Percentiles rank a stretch among this genome's conserved stretches.
phyloP scores from a whole-genome alignment of 1,140 invertebrate genomes.

The Drosophila busckii region DNA sequence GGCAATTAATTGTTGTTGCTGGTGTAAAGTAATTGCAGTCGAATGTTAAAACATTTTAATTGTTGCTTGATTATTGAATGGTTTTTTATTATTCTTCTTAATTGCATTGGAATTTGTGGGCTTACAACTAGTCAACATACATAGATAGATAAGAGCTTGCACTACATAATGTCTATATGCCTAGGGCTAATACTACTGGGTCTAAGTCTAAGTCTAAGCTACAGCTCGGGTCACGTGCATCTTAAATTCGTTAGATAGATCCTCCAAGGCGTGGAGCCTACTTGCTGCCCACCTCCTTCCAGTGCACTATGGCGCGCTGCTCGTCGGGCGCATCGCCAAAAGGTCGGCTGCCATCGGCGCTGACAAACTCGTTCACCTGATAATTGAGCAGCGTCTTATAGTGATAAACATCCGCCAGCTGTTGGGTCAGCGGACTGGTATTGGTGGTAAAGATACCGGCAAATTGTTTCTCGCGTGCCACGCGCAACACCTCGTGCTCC shows the following conservation, averaged over 20 bases:
- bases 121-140: constrained; percentile 74
- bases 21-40: not conserved
- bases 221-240: constrained; percentile 47
- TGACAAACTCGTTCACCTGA: constrained; percentile 88
- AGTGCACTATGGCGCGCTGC: constrained; percentile 86
- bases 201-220: constrained; percentile 27
- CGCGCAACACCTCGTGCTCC: constrained; percentile 85
- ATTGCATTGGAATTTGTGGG: constrained; percentile 57
- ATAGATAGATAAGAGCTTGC: constrained; percentile 56
- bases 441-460: constrained; percentile 90
- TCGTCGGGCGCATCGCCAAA: constrained; percentile 87
- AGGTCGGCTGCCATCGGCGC: constrained; percentile 84
- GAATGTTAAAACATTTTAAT: constrained; percentile 22
- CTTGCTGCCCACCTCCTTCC: constrained; percentile 81
- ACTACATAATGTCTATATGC: constrained; percentile 42
- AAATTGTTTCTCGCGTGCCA: constrained; percentile 84
- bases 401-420: constrained; percentile 90
- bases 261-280: not conserved
- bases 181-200: constrained; percentile 61
- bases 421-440: constrained; percentile 89
- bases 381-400: constrained; percentile 88
- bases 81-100: no score
- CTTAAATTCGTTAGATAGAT: constrained; percentile 51
- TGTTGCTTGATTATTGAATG: constrained; percentile 49
- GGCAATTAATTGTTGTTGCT: not conserved